These are phyloP conservation scores for Artibeus jamaicensis DNA, from an alignment of 2,797 vertebrate genomes.

Conservation along the genomic window DNA sequence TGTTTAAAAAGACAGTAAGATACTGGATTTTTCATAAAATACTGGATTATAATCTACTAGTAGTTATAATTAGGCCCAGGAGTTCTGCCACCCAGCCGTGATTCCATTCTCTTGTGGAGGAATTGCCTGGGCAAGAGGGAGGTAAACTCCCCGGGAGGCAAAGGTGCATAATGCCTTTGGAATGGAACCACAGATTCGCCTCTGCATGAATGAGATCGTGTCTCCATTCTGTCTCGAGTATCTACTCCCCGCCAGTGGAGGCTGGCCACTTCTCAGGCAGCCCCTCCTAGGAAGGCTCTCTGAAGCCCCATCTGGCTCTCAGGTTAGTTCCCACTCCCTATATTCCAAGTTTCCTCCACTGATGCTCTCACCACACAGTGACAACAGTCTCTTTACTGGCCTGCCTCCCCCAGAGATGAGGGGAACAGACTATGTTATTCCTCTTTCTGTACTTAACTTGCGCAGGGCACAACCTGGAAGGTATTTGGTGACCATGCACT, in stretches of 20 bases:
- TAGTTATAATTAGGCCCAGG: not conserved
- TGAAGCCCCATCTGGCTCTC: not conserved
- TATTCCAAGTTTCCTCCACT: not conserved
- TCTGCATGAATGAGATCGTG: not conserved
- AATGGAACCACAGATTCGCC: not conserved
- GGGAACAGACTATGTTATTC: rapidly evolving
- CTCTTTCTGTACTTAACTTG: not conserved
- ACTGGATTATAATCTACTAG: not conserved
- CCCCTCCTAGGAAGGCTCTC: not conserved
- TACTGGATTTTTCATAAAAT: not conserved
- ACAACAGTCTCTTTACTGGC: rapidly evolving
- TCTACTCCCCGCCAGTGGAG: not conserved
- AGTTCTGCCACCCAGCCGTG: not conserved
- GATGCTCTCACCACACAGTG: not conserved
- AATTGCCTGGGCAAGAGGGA: not conserved
- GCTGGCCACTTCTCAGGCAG: not conserved
- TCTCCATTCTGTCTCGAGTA: not conserved
- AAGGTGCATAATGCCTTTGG: not conserved
- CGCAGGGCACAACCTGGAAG: not conserved
- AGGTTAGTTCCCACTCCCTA: not conserved
- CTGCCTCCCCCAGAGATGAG: not conserved
- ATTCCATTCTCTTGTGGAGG: not conserved
- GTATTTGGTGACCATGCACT: not conserved
- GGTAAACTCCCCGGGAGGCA: not conserved
- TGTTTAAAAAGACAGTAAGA: not conserved